phyloP scores from a whole-genome alignment of 2,888 invertebrate species.

The Deladenus siricidicola region DNA sequence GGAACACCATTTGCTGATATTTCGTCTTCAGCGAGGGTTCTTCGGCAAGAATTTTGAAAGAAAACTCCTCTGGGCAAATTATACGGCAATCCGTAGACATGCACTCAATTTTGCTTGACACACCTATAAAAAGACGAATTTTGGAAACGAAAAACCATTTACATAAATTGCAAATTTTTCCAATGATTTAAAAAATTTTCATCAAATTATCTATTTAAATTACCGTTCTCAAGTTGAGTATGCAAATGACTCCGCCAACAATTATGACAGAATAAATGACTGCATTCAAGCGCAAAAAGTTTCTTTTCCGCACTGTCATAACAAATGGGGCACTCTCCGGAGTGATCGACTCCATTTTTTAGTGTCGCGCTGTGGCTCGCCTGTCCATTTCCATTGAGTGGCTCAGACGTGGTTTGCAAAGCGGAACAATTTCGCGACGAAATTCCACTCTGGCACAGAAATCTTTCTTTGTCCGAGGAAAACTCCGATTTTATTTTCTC shows the following conservation, averaged over 20 bases:
- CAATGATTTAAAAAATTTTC: not conserved
- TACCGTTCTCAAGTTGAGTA: slow-evolving; percentile 57
- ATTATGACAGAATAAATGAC: slow-evolving; percentile 80
- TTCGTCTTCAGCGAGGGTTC: slow-evolving; percentile 76
- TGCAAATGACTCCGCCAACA: slow-evolving; percentile 96
- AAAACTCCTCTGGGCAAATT: slow-evolving; percentile 64
- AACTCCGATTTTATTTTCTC: slow-evolving; percentile 53
- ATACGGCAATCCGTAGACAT: slow-evolving; percentile 92
- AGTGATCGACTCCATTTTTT: not conserved
- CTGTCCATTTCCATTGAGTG: no score
- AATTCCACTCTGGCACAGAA: not conserved
- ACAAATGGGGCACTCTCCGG: slow-evolving; percentile 69
- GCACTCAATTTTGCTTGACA: slow-evolving; percentile 75
- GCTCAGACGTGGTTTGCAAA: not conserved
- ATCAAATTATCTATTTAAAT: slow-evolving; percentile 4
- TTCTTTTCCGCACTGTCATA: slow-evolving; percentile 44
- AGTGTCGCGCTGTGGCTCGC: no score
- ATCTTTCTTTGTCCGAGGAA: not conserved
- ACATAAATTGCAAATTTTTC: no score
- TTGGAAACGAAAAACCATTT: not conserved
- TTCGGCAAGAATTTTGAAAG: slow-evolving; percentile 62
- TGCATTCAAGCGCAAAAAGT: slow-evolving; percentile 35
- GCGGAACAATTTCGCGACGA: not conserved
- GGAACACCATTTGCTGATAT: slow-evolving; percentile 89
- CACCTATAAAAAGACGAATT: slow-evolving; percentile 26